Conservation (phyloP, 2,797 vertebrate species). For the Smutsia temminckii region DNA sequence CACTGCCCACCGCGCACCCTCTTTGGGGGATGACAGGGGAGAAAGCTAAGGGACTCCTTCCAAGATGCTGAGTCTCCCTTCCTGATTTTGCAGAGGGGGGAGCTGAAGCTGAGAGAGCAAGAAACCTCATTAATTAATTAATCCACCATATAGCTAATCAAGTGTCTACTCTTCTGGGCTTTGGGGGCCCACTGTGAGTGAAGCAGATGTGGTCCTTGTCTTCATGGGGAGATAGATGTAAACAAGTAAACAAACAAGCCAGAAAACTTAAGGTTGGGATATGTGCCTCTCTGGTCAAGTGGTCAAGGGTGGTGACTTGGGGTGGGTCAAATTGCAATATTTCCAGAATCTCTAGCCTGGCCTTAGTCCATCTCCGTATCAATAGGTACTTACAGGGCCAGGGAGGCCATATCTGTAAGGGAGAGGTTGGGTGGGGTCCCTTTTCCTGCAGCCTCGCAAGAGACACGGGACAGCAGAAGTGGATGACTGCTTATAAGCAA, state of each 20-base stretch:
- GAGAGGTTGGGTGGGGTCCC: too few relatives aligned
- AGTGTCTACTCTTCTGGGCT: neutral
- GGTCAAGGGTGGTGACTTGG: neutral
- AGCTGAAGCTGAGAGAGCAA: neutral
- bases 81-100: neutral
- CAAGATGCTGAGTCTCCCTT: neutral
- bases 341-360: too few relatives aligned
- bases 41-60: neutral
- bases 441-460: too few relatives aligned
- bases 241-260: neutral
- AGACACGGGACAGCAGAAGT: too few relatives aligned
- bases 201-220: neutral
- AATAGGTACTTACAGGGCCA: too few relatives aligned
- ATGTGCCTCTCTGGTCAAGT: rapidly evolving
- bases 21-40: rapidly evolving
- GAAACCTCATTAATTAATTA: neutral
- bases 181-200: neutral
- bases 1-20: neutral
- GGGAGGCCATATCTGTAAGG: too few relatives aligned
- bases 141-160: neutral
- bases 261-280: neutral
- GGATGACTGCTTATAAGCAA: too few relatives aligned
- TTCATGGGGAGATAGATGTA: neutral
- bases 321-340: too few relatives aligned
- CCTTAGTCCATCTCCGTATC: too few relatives aligned